Base-by-base conservation (phyloP, 2,113 vertebrate species). In the Gymnarchus niloticus region DNA sequence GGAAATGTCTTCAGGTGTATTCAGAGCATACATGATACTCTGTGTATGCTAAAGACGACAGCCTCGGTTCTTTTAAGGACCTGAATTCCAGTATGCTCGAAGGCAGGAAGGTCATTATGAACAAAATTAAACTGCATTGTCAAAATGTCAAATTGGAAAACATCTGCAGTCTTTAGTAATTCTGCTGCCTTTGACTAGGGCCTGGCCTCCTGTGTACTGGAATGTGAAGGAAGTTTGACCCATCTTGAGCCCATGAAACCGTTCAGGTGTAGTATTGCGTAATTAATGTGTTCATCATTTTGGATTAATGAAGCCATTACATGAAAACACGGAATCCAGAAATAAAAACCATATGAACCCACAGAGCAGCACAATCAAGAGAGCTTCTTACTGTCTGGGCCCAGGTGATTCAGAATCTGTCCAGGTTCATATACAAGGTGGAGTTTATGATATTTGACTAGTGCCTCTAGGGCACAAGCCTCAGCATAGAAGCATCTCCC, bases 401-500 rank as follows among this genome's bases (percentile, higher is more conserved):
- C 44, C 56, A 51, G 25, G 80, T 37, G 23, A 5, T 23, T 80
- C 44, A 80, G 77, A 10, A 33, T 37, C 14, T 41, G 33, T n/a
- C 33, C 65, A 73, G 33, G 28, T 37, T 73, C 28, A 41, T 80
- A 48, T 49, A 81, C 25, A n/a, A 51, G 77, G 48, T 46, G 5
- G 33, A 19, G 65, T 37, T 28, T 0, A 69, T 69, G 12, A 37
- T 37, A 17, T 78, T 19, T n/a, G 76, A 46, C 23, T 8, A 78
- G 10, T 46, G 76, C 33, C 6, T 44, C 19, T 37, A 19, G 73
- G 9, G 44, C 37, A 48, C 8, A 48, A 23, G 48, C n/a, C 56
- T 23, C 56, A n/a, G 41, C 17, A n/a, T 21, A 12, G 76, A 21
- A 8, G 76, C 19, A n/a, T 7, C 21, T 48, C 23, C 90, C 92